phyloP scores from a whole-genome alignment of 2,888 invertebrate genomes.

The Coleophora deauratella region DNA sequence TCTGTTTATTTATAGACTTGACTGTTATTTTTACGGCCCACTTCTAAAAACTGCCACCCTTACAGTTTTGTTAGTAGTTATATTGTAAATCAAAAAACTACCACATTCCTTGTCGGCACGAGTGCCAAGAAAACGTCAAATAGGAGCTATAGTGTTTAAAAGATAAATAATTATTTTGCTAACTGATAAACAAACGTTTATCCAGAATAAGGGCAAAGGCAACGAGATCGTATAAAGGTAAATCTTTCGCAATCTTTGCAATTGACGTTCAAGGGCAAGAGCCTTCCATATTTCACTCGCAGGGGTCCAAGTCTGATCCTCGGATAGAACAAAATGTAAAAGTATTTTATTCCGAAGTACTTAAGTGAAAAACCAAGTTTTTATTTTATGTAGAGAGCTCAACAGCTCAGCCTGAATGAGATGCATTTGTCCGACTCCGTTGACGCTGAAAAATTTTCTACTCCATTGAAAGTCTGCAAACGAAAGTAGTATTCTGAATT shows the following conservation, averaged over 20 bases:
- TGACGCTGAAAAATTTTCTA: constrained; percentile 27
- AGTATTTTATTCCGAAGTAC: constrained; percentile 4
- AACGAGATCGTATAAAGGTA: background rate
- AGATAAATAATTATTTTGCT: background rate
- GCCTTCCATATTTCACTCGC: constrained; percentile 4
- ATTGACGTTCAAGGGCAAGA: constrained; percentile 11
- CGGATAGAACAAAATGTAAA: background rate
- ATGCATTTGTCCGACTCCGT: constrained; percentile 23
- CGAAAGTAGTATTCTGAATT: constrained; percentile 17
- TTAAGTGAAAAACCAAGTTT: constrained; percentile 17
- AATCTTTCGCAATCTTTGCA: constrained; percentile 6
- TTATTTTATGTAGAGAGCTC: constrained; percentile 4
- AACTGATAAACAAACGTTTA: background rate
- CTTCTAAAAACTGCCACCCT: constrained; percentile 14
- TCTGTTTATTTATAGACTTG: constrained; percentile 33
- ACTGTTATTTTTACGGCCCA: constrained; percentile 39
- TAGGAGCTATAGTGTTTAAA: constrained; percentile 10
- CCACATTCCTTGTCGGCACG: too few species aligned
- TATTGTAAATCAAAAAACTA: too few species aligned
- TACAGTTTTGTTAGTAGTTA: too few species aligned
- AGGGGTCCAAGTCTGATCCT: background rate
- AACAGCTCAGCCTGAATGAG: constrained; percentile 20
- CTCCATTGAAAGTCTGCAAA: constrained; percentile 21
- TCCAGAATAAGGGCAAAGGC: background rate
- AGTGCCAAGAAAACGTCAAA: background rate